Evolutionary conservation across 2,888 invertebrate genomes (phyloP).

Genomic region (Syrphus vitripennis): DNA sequence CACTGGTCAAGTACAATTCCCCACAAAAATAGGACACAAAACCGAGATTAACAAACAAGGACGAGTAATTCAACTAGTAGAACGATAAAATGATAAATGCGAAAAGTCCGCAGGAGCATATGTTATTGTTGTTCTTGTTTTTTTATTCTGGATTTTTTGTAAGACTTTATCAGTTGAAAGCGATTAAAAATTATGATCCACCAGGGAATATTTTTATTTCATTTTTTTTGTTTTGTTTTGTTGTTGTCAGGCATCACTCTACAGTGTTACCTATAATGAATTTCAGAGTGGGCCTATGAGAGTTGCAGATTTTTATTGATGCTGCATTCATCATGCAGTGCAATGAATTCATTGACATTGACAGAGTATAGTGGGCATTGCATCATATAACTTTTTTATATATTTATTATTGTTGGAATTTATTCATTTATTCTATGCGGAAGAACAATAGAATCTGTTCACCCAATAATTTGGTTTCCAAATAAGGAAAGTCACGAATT

Average conservation of each 20-base stretch:
- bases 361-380: constrained; percentile 28
- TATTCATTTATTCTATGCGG: constrained; percentile 57
- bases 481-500: constrained; percentile 46
- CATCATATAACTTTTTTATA: not conserved
- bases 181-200: constrained; percentile 69
- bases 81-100: constrained; percentile 25
- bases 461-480: constrained; percentile 34
- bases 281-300: constrained; percentile 43
- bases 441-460: constrained; percentile 32
- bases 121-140: constrained; percentile 26
- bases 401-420: not conserved
- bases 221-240: not conserved
- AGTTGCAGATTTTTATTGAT: constrained; percentile 63
- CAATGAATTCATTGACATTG: constrained; percentile 58
- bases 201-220: constrained; percentile 38
- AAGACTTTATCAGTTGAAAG: constrained; percentile 64
- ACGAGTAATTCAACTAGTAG: constrained; percentile 55
- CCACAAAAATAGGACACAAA: constrained; percentile 43
- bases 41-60: constrained; percentile 52
- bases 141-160: no score
- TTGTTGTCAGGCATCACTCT: not conserved
- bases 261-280: constrained; percentile 26
- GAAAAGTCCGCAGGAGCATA: constrained; percentile 11
- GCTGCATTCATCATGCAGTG: constrained; percentile 55
- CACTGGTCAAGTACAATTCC: not conserved